phyloP scores from a whole-genome alignment of 2,888 invertebrate genomes.

The Marasmarcha lunaedactyla region DNA sequence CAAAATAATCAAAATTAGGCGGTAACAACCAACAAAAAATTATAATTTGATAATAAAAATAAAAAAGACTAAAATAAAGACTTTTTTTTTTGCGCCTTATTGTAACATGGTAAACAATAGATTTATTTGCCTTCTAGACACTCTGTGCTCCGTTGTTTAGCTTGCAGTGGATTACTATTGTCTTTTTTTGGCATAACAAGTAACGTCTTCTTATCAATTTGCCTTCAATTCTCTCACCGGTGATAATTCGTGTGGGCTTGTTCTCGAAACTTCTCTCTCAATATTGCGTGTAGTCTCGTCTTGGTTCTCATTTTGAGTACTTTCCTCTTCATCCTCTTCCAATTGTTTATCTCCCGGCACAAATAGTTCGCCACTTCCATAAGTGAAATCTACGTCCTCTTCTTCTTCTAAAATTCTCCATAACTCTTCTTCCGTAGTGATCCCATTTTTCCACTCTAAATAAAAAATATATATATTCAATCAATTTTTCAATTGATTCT shows the following conservation, averaged over 20 bases:
- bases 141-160: too few relatives aligned
- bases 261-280: constrained; percentile 9
- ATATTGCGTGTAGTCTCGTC: constrained; percentile 9
- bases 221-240: neutral
- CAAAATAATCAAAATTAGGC: too few relatives aligned
- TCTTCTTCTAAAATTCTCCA: constrained; percentile 14
- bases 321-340: constrained; percentile 11
- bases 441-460: too few relatives aligned
- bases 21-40: too few relatives aligned
- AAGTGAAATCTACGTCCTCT: constrained; percentile 14
- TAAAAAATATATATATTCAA: too few relatives aligned
- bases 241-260: constrained; percentile 9
- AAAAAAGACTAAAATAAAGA: too few relatives aligned
- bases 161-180: neutral
- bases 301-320: constrained; percentile 14
- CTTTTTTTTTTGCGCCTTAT: too few relatives aligned
- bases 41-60: too few relatives aligned
- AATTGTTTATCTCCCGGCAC: too few relatives aligned
- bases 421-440: constrained; percentile 12
- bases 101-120: too few relatives aligned
- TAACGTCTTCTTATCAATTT: constrained; percentile 1
- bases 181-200: constrained; percentile 2
- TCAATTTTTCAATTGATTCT: too few relatives aligned
- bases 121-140: too few relatives aligned
- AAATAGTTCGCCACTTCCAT: constrained; percentile 15